These are phyloP conservation scores for Pantherophis alleghaniensis DNA, from an alignment of 2,797 vertebrate species.

Conservation along the genomic window DNA sequence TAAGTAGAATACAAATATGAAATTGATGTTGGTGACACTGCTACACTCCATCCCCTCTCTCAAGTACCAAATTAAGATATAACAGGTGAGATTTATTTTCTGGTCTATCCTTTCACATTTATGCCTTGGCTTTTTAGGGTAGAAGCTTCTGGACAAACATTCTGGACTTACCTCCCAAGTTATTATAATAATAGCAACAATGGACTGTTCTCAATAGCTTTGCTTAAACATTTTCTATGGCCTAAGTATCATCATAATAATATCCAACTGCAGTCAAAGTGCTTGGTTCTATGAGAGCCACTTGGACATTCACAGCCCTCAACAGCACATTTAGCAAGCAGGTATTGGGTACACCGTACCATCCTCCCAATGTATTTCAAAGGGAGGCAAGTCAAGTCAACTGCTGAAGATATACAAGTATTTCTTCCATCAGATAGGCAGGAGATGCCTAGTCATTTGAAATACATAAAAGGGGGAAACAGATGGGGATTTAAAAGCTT, in stretches of 20 bases:
- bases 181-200: neutral
- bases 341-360: neutral
- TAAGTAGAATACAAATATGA: neutral
- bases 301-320: neutral
- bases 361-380: neutral
- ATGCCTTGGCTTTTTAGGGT: neutral
- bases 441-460: neutral
- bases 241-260: neutral
- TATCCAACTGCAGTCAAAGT: neutral
- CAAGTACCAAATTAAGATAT: neutral
- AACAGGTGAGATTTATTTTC: neutral
- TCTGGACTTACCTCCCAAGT: neutral
- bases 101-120: neutral
- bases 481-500: neutral
- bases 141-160: neutral
- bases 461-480: neutral
- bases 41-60: neutral
- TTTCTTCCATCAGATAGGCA: neutral
- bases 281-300: neutral
- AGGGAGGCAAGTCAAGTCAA: neutral
- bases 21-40: neutral
- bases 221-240: neutral
- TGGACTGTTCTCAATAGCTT: neutral
- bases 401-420: neutral
- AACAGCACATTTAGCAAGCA: neutral